Percentiles rank a stretch among this genome's conserved stretches.
These are phyloP conservation scores for Folsomia candida DNA, from an alignment of 2,888 invertebrate species.

Conservation along the genomic window DNA sequence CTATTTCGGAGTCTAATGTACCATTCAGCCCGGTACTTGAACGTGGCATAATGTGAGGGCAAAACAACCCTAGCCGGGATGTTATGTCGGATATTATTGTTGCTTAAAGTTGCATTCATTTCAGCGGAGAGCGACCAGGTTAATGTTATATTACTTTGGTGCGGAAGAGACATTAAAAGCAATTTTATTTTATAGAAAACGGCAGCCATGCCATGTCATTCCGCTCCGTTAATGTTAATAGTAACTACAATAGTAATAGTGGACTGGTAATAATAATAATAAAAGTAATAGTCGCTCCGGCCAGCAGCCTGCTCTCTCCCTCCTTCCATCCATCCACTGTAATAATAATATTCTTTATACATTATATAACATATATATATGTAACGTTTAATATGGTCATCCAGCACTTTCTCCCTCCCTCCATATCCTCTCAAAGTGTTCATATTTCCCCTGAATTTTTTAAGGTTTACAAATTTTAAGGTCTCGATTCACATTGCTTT, in stretches of 20 bases:
- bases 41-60: background rate
- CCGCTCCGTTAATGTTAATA: background rate
- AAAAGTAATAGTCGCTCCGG: slow-evolving; percentile 6
- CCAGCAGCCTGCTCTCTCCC: slow-evolving; percentile 2
- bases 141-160: background rate
- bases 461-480: background rate
- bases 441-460: background rate
- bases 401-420: background rate
- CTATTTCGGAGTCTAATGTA: background rate
- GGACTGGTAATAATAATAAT: slow-evolving; percentile 6
- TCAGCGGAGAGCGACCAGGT: background rate
- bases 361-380: background rate
- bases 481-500: background rate
- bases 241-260: background rate
- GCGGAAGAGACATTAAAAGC: background rate
- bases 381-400: background rate
- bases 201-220: background rate
- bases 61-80: background rate
- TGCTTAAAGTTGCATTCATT: background rate
- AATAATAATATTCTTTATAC: background rate
- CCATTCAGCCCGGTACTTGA: background rate
- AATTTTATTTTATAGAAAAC: slow-evolving; percentile 5
- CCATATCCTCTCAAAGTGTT: no score
- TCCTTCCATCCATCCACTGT: background rate
- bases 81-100: background rate